phyloP scores from a whole-genome alignment of 64 coral and sea anemone species.

The Astreopora myriophthalma region DNA sequence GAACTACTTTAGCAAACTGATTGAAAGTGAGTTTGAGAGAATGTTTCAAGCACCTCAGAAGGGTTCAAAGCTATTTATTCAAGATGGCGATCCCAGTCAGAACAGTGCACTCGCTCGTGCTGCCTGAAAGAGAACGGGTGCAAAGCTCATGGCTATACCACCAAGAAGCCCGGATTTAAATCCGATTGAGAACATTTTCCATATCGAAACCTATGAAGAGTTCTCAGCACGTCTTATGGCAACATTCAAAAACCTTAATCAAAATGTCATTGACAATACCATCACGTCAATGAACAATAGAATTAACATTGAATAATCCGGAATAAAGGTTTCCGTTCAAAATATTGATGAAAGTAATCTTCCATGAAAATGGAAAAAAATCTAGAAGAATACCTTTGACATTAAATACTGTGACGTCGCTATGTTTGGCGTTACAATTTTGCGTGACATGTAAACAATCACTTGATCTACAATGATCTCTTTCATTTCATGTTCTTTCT shows the following conservation, averaged over 20 bases:
- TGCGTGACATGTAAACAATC: too few species aligned
- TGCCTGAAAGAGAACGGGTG: not conserved
- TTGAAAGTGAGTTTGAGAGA: not conserved
- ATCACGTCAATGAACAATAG: not conserved
- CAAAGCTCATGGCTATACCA: not conserved
- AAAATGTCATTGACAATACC: not conserved
- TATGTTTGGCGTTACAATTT: too few species aligned
- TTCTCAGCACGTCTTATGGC: not conserved
- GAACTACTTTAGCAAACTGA: not conserved
- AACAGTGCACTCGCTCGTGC: not conserved
- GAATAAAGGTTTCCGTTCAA: not conserved
- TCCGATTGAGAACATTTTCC: slow-evolving; percentile 39
- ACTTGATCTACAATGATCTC: too few species aligned
- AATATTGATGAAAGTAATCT: not conserved
- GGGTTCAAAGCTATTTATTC: not conserved
- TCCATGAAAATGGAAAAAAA: too few species aligned
- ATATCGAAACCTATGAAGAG: not conserved
- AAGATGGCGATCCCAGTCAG: not conserved
- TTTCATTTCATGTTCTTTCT: too few species aligned
- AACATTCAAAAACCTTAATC: not conserved
- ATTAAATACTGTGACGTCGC: too few species aligned
- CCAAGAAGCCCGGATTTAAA: not conserved
- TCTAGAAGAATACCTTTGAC: too few species aligned
- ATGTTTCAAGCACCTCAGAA: not conserved
- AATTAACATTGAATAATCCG: not conserved